Conservation (phyloP, 2,113 vertebrate genomes). For the Strix aluco region DNA sequence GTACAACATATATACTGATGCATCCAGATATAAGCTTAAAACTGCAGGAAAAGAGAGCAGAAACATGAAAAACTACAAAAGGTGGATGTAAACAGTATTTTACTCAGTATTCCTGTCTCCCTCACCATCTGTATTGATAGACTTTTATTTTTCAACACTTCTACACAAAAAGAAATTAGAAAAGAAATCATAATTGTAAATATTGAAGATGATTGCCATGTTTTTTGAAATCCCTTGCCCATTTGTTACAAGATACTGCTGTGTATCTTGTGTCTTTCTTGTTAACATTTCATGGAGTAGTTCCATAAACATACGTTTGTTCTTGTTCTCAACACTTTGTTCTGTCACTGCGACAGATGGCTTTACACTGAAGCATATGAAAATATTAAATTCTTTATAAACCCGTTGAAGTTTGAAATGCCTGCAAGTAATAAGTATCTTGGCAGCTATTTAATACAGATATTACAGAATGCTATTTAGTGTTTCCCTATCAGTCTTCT, state of each 20-base stretch:
- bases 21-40: not conserved
- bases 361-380: slow-evolving; percentile 73
- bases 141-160: slow-evolving; percentile 14
- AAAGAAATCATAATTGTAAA: slow-evolving; percentile 22
- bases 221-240: slow-evolving; percentile 5
- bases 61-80: not conserved
- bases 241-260: not conserved
- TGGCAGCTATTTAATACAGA: slow-evolving; percentile 7
- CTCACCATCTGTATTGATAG: slow-evolving; percentile 58
- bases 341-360: slow-evolving; percentile 73
- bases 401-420: slow-evolving; percentile 46
- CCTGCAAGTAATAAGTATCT: not conserved
- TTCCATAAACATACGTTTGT: slow-evolving; percentile 67
- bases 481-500: not conserved
- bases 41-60: not conserved
- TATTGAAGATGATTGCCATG: not conserved
- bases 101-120: not conserved
- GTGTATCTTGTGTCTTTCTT: not conserved
- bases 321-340: slow-evolving; percentile 66
- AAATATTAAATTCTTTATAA: slow-evolving; percentile 76
- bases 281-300: slow-evolving; percentile 52
- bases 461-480: not conserved
- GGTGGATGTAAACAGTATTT: not conserved
- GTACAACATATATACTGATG: not conserved
- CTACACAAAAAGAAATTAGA: slow-evolving; percentile 27